Evolutionary conservation across 2,113 vertebrate genomes (phyloP).

Genomic region (Bombycilla garrulus): DNA sequence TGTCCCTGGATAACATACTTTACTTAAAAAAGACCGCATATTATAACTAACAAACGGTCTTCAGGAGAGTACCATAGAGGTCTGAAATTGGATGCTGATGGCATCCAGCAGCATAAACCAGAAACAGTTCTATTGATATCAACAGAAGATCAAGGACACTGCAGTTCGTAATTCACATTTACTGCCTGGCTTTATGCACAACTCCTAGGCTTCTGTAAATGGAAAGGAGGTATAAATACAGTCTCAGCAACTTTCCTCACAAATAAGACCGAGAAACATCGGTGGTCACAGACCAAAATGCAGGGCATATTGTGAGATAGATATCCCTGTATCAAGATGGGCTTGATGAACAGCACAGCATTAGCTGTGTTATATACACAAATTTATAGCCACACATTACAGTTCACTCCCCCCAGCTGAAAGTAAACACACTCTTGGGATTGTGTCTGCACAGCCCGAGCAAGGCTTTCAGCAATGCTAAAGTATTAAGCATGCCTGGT

Average conservation of each 20-base stretch:
- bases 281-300: not conserved
- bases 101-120: not conserved
- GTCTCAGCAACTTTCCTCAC: not conserved
- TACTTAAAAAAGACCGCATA: not conserved
- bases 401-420: not conserved
- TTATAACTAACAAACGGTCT: not conserved
- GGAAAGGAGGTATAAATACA: not conserved
- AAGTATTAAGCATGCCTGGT: not conserved
- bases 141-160: not conserved
- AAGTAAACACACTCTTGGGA: not conserved
- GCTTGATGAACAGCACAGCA: not conserved
- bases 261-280: not conserved
- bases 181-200: not conserved
- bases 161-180: not conserved
- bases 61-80: not conserved
- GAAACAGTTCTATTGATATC: not conserved
- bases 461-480: not conserved
- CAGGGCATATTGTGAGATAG: not conserved
- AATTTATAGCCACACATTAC: not conserved
- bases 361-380: not conserved
- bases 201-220: not conserved
- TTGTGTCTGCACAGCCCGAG: not conserved
- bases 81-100: not conserved
- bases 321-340: not conserved
- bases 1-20: not conserved